phyloP scores from a whole-genome alignment of 2,113 vertebrate species.

The Astur gentilis region DNA sequence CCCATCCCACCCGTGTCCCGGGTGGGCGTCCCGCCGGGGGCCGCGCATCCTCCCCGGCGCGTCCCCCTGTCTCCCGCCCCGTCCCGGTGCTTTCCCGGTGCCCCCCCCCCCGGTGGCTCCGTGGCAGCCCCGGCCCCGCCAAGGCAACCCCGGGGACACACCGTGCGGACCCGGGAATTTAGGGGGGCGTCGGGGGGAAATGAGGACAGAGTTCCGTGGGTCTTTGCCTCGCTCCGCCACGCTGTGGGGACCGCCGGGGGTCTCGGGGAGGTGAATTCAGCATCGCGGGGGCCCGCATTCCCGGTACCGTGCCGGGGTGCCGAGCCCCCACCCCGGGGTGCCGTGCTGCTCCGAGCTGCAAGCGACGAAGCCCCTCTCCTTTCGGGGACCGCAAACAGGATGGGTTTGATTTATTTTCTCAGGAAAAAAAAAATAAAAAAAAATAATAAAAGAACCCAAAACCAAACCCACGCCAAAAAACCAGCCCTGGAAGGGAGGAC shows the following conservation, averaged over 20 bases:
- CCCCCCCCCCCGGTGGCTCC: not conserved
- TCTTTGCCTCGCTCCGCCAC: not conserved
- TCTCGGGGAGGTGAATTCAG: not conserved
- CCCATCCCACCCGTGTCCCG: too few relatives aligned
- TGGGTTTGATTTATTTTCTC: not conserved
- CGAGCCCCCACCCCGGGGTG: not conserved
- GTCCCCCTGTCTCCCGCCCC: not conserved
- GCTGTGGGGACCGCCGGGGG: not conserved
- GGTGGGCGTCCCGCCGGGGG: too few relatives aligned
- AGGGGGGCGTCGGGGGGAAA: rapidly evolving
- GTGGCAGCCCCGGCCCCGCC: too few relatives aligned
- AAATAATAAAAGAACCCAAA: too few relatives aligned
- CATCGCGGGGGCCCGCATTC: too few relatives aligned
- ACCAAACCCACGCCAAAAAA: too few relatives aligned
- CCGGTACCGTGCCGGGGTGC: too few relatives aligned
- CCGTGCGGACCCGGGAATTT: not conserved
- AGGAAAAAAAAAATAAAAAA: not conserved
- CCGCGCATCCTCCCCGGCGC: too few relatives aligned
- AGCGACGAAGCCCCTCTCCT: not conserved
- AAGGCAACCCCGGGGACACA: not conserved
- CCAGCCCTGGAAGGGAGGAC: too few relatives aligned
- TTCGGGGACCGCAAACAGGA: not conserved
- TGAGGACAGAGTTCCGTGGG: not conserved
- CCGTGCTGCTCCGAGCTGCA: not conserved
- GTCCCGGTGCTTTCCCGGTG: too few relatives aligned